Conservation (phyloP, 2,888 invertebrate genomes). For the Dinocampus coccinellae region DNA sequence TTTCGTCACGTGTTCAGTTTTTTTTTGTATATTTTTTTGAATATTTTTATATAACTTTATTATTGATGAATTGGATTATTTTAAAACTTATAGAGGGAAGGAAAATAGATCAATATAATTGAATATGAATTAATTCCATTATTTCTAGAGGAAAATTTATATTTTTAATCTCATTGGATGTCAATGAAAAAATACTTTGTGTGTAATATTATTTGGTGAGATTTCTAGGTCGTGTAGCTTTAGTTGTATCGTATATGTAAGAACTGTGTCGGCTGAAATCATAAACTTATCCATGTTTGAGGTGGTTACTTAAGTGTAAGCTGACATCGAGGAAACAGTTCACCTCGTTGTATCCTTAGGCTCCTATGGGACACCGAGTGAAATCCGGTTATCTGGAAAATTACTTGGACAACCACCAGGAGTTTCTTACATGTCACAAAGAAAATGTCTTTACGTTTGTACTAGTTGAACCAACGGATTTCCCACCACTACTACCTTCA, state of each 20-base stretch:
- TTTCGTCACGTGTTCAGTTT: too few relatives aligned
- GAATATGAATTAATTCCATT: too few relatives aligned
- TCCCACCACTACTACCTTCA: too few relatives aligned
- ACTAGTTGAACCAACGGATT: neutral
- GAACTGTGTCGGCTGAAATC: neutral
- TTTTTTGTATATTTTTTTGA: too few relatives aligned
- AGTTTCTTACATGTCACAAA: neutral
- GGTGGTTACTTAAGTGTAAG: conserved; percentile 1
- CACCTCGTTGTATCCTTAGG: neutral
- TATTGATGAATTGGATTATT: too few relatives aligned
- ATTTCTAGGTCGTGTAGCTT: neutral
- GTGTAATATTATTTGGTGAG: neutral
- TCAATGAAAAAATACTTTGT: neutral
- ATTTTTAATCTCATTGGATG: neutral
- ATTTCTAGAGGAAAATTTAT: too few relatives aligned
- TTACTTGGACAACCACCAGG: conserved; percentile 35
- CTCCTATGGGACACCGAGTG: conserved; percentile 16
- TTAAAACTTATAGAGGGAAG: too few relatives aligned
- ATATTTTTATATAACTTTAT: too few relatives aligned
- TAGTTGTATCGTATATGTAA: neutral
- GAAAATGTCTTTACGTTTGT: neutral
- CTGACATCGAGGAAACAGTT: neutral
- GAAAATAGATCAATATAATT: too few relatives aligned
- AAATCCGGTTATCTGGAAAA: conserved; percentile 48
- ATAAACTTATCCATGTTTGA: neutral